These are phyloP conservation scores for Molorchus minor DNA, from an alignment of 2,888 invertebrate species.

Conservation along the genomic window DNA sequence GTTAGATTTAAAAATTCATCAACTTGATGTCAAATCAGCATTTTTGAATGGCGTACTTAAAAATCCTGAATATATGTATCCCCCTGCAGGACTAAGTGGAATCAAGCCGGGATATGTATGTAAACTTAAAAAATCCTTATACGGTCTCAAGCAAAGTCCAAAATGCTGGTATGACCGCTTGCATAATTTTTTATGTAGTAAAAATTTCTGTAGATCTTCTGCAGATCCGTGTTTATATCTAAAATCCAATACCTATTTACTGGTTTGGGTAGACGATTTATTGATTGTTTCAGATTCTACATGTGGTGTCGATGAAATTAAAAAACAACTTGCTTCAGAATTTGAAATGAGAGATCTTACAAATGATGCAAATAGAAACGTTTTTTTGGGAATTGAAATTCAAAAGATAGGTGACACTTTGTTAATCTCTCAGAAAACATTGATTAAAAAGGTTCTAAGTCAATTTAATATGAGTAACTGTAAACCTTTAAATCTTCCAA, in stretches of 20 bases:
- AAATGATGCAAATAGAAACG: constrained; percentile 13
- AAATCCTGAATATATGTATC: constrained; percentile 20
- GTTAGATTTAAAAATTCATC: constrained; percentile 21
- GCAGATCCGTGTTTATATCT: constrained; percentile 42
- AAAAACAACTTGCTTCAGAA: constrained; percentile 23
- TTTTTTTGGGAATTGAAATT: constrained; percentile 37
- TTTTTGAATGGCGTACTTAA: constrained; percentile 28
- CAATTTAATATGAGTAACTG: constrained; percentile 37
- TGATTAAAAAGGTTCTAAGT: constrained; percentile 34
- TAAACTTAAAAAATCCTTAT: constrained; percentile 34
- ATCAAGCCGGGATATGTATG: constrained; percentile 9
- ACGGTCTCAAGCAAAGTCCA: constrained; percentile 36
- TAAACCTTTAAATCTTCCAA: constrained; percentile 25
- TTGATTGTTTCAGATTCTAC: constrained; percentile 32
- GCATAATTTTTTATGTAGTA: constrained; percentile 19
- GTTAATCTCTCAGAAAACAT: constrained; percentile 31
- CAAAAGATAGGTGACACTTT: constrained; percentile 21
- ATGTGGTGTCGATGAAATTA: constrained; percentile 25
- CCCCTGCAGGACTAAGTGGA: constrained; percentile 13
- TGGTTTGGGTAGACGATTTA: constrained; percentile 38
- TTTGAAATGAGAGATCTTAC: constrained; percentile 36
- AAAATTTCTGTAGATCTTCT: constrained; percentile 33
- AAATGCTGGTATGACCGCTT: constrained; percentile 34
- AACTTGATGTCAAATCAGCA: constrained; percentile 37
- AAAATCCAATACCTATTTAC: constrained; percentile 28